A percentile compares a stretch with the other conserved stretches of the same genome.
These are phyloP conservation scores for Aspiorhynchus laticeps DNA, from an alignment of 2,113 vertebrate genomes.

Conservation along the genomic window DNA sequence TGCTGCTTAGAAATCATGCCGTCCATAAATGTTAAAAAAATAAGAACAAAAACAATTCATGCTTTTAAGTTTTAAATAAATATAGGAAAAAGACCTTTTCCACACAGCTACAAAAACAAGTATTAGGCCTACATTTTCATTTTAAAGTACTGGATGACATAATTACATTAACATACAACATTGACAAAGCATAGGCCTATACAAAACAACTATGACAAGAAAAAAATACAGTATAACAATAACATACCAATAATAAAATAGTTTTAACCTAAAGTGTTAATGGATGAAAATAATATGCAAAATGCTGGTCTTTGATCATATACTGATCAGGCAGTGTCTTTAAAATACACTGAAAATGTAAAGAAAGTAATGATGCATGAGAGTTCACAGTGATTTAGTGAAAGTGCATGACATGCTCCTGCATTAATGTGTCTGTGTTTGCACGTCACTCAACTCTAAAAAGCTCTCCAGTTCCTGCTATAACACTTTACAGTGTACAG, in stretches of 20 bases:
- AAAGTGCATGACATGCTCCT: not conserved
- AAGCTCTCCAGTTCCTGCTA: constrained; percentile 39
- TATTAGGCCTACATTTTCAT: no score
- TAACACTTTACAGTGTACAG: constrained; percentile 64
- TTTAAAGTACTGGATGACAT: no score
- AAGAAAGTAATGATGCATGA: not conserved
- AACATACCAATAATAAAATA: not conserved
- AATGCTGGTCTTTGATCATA: not conserved
- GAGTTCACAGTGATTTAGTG: not conserved
- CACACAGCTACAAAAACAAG: not conserved
- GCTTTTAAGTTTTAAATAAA: not conserved
- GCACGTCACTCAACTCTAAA: constrained; percentile 12
- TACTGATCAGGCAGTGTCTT: not conserved
- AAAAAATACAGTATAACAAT: not conserved
- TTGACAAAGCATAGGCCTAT: not conserved
- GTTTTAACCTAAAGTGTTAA: not conserved
- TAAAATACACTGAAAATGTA: not conserved
- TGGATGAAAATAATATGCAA: not conserved
- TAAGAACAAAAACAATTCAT: not conserved
- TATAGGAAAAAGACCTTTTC: not conserved
- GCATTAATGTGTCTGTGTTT: constrained; percentile 36
- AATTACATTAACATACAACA: not conserved
- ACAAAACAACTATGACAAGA: not conserved
- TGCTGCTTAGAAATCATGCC: not conserved
- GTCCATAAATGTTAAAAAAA: not conserved